Evolutionary conservation across 2,797 vertebrate genomes (phyloP).

Genomic region (Trichosurus vulpecula): DNA sequence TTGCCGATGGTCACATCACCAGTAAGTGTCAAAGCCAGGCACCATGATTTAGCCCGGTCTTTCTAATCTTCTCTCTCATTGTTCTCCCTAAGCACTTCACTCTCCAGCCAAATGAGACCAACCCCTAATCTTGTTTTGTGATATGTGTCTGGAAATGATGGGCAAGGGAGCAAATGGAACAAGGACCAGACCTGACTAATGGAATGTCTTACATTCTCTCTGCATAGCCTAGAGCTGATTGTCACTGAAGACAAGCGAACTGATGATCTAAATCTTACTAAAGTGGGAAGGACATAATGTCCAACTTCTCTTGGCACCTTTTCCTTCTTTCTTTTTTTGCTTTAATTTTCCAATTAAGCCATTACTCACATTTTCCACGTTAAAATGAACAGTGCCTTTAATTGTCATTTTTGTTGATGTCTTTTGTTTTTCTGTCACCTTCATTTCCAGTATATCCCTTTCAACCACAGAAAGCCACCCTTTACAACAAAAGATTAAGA

Average conservation of each 20-base stretch:
- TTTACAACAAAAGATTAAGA: neutral
- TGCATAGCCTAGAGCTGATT: neutral
- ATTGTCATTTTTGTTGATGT: neutral
- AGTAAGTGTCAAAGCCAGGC: neutral
- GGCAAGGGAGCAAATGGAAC: neutral
- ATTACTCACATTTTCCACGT: neutral
- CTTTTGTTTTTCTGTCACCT: neutral
- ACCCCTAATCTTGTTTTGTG: neutral
- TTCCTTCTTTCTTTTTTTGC: neutral
- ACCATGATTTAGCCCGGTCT: neutral
- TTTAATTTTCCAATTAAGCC: neutral
- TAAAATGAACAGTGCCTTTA: neutral
- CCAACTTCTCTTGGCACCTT: neutral
- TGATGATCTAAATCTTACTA: neutral
- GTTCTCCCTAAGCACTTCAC: neutral
- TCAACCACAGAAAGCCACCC: neutral
- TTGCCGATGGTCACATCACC: neutral
- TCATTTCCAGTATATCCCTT: neutral
- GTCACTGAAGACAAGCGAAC: neutral
- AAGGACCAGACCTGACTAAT: neutral
- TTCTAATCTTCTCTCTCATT: neutral
- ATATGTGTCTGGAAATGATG: neutral
- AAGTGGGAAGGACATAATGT: neutral
- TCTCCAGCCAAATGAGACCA: neutral
- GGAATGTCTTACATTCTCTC: neutral